These are phyloP conservation scores for Pherbina coryleti DNA, from an alignment of 2,888 invertebrate genomes.

Conservation along the genomic window DNA sequence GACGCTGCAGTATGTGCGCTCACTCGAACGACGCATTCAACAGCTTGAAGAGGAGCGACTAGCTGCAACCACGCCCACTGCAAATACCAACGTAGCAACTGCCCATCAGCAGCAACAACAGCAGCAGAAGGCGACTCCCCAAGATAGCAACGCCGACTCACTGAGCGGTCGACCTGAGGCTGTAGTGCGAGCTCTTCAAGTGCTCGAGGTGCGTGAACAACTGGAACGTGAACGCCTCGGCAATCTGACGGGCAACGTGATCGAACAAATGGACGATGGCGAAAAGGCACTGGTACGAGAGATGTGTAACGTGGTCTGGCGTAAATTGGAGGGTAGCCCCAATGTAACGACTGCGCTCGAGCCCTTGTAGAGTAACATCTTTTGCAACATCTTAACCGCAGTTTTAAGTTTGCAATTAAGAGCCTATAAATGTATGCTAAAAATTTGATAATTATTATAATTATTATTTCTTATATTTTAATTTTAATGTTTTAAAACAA, in stretches of 20 bases:
- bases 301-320: constrained; percentile 97
- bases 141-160: constrained; percentile 57
- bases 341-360: constrained; percentile 67
- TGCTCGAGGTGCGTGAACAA: constrained; percentile 90
- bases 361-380: constrained; percentile 55
- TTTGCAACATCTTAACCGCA: not conserved
- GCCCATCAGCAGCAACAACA: constrained; percentile 50
- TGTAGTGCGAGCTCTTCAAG: constrained; percentile 91
- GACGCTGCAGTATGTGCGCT: constrained; percentile 91
- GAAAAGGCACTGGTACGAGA: constrained; percentile 94
- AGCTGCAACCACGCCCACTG: constrained; percentile 53
- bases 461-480: not conserved
- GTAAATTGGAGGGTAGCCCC: constrained; percentile 88
- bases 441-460: not conserved
- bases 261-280: constrained; percentile 82
- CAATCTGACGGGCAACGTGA: constrained; percentile 61
- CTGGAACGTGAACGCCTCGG: constrained; percentile 79
- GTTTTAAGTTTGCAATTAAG: not conserved
- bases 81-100: constrained; percentile 36
- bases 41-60: constrained; percentile 84
- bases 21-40: constrained; percentile 88
- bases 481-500: not conserved
- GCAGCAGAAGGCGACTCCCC: constrained; percentile 43
- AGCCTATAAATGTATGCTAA: constrained; percentile 3
- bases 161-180: constrained; percentile 86